Base-by-base conservation (phyloP, 2,888 invertebrate genomes). In the Agrenia bidenticulata region DNA sequence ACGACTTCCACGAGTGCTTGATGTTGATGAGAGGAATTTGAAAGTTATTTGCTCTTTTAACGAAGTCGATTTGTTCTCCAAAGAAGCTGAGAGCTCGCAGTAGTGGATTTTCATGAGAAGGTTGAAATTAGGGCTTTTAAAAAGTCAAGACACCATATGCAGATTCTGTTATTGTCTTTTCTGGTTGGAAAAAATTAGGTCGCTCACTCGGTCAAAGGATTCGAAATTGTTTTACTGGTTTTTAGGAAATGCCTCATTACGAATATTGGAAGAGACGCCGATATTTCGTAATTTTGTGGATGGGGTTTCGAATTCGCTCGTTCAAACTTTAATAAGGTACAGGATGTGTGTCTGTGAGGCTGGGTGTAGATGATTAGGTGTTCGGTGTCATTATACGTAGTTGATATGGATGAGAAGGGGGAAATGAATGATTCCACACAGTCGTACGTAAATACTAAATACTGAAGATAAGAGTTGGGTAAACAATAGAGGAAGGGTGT, bases 401-500 rank as follows among this genome's bases (percentile, higher is more conserved):
- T 23, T 21, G 13, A 7, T 13, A 24, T 17, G 9, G 24, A 45
- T 45, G 23, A 19, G 24, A 51, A 51, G 51, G 51, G 51, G 9
- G 51, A 51, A 23, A 51, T 51, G 24, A 51, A 51, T 5, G 51
- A 24, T 51, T 51, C 51, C 51, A 51, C 51, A 51, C 49, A 51
- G 5, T 5, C 51, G 24, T 24, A 45, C 45, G 19, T 45, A 45
- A 19, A 45, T 45, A 19, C 5, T 45, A 5, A 5, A 5, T 5
- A 15, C 2, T 4, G 2, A 32, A 54, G 54, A 54, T 54, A 54
- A 54, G 54, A 54, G 54, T 27, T 24, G 27, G 32, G 32, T 32
- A 54, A 54, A 54, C 54, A 54, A 51, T 5, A 13, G 51, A 51
- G 19, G 51, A 51, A 51, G 54, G 54, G 54, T 54, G 54, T 54